Evolutionary conservation across 2,888 invertebrate species (phyloP), one percentile per base, ranked within the genome.

Genomic region (Sympetrum striolatum): DNA sequence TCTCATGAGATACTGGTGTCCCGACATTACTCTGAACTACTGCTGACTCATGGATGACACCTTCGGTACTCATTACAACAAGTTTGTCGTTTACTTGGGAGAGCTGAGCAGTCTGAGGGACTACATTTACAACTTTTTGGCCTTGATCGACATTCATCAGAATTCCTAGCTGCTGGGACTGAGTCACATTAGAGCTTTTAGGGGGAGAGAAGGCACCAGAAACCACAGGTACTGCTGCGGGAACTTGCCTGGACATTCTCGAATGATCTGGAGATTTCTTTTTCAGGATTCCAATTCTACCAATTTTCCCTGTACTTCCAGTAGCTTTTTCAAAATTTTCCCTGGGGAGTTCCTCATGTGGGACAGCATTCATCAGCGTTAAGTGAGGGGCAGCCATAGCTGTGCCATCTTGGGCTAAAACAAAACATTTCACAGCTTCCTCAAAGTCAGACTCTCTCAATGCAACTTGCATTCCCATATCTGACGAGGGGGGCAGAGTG

Each of bases 341-440:
- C 12, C 86, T 25, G 1, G 86, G 86, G 18, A 60, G 2, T 35
- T 86, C 86, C 37, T 86, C 86, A 22, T 60, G 86, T 31, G 86
- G 86, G 25, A 86, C 58, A 4, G 86, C 86, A 86, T 60, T 86
- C 86, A 86, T 86, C 60, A 64, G 60, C n/a, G 86, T 86, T 37
- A 86, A 58, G n/a, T 86, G 86, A 60, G 86, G 86, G 15, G 86
- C 86, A 37, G 86, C 60, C 86, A 86, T 86, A 14, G 60, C 39
- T 10, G 86, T 35, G 86, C 86, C 86, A 86, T 86, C 86, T 35
- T 37, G 86, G 39, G 86, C 60, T 22, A 86, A 37, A 39, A 86
- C 86, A 60, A 86, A 86, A 60, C 86, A 86, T 64, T 86, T 86
- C 10, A 86, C 86, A n/a, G 86, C 86, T 64, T 86, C 86, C 22